phyloP scores from a whole-genome alignment of 2,113 vertebrate genomes.

The Formicarius rufipectus region DNA sequence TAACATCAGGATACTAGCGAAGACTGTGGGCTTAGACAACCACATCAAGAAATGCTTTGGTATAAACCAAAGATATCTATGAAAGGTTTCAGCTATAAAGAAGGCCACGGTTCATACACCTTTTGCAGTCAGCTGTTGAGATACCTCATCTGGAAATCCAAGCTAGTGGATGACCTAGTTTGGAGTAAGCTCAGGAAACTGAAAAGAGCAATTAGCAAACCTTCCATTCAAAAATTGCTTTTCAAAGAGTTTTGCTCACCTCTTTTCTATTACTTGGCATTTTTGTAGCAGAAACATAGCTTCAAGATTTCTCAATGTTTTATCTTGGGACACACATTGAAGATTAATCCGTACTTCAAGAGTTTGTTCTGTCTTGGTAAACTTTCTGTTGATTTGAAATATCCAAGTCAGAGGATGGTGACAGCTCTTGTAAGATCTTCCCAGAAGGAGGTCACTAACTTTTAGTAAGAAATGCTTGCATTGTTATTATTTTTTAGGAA shows the following conservation, averaged over 20 bases:
- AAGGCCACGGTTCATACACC: not conserved
- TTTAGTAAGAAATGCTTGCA: not conserved
- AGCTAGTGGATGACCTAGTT: not conserved
- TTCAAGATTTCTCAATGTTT: not conserved
- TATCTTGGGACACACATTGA: not conserved
- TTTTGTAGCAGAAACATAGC: not conserved
- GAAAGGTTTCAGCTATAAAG: not conserved
- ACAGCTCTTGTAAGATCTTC: not conserved
- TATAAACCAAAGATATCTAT: not conserved
- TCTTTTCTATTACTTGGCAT: not conserved
- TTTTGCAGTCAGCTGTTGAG: not conserved
- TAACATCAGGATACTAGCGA: not conserved
- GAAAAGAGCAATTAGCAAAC: not conserved
- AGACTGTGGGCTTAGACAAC: not conserved
- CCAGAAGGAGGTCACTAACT: not conserved
- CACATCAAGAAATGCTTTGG: not conserved
- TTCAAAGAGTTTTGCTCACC: not conserved
- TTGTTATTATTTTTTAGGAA: not conserved
- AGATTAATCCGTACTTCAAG: not conserved
- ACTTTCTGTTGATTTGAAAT: not conserved
- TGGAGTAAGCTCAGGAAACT: not conserved
- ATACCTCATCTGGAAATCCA: not conserved
- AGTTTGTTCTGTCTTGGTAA: not conserved
- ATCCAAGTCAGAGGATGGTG: not conserved
- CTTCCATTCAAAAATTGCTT: not conserved